Base-by-base conservation (phyloP, 2,113 vertebrate species). In the Delphinus delphis region DNA sequence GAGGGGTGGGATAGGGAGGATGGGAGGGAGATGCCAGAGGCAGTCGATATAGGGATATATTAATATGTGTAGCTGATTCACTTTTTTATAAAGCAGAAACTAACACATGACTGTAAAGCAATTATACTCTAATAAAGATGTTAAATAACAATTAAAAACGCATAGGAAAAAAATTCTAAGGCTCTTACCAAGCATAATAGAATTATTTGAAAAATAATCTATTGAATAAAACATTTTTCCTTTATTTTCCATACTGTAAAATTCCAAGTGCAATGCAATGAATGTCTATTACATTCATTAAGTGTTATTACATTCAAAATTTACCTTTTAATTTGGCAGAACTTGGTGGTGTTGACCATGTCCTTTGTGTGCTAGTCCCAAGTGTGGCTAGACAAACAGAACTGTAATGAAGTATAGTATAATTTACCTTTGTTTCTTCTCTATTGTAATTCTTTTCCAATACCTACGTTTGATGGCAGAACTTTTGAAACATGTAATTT, bases 381-480 rank as follows among this genome's bases (percentile, higher is more conserved):
- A 41, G 0, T 38, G 31, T 70, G 26, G 33, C 65, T 58, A 74
- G 76, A 82, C 13, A 80, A 47, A 11, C 26, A 41, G 63, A 50
- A 63, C 21, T 8, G 8, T 25, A 92, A 93, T 71, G 4, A 87
- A 94, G 8, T 25, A 14, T 50, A 18, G 17, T 55, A 55, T 55
- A 83, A 96, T 95, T 97, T 85, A 28, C 97, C 25, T 17, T 73
- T 76, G 25, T 81, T 89, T 84, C 67, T 3, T 82, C 8, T 58
- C 26, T 96, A 14, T 60, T 90, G 10, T 70, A 68, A 85, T 91
- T 83, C 3, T 74, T 93, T 73, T 23, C 55, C 18, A 94, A 91
- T 9, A 88, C 47, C 17, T 36, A 90, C 10, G 62, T 38, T 89
- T 85, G 88, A 81, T 26, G 5, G 2, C 5, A 88, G 73, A 73